These are phyloP conservation scores for Hemitrygon akajei DNA, from an alignment of 2,797 vertebrate species.

Conservation along the genomic window DNA sequence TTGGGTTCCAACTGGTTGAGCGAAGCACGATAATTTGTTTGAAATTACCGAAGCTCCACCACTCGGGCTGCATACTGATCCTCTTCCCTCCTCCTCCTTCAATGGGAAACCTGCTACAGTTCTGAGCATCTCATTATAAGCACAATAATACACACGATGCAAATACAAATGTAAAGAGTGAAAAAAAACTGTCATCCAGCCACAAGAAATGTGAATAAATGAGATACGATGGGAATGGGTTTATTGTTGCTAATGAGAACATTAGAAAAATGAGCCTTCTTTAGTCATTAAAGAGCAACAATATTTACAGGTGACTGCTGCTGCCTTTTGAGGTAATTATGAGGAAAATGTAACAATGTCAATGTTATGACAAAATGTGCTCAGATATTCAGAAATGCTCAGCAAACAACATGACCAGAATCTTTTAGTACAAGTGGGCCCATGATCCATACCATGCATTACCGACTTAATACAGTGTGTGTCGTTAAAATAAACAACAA, in stretches of 20 bases:
- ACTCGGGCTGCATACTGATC: not conserved
- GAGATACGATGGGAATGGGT: not conserved
- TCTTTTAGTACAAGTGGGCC: not conserved
- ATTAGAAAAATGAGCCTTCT: not conserved
- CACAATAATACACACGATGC: no score
- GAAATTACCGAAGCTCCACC: not conserved
- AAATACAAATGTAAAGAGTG: not conserved
- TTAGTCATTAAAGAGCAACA: not conserved
- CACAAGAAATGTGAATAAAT: not conserved
- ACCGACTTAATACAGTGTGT: not conserved
- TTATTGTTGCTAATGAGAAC: slow-evolving; percentile 1
- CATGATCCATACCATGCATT: not conserved
- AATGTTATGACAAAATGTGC: slow-evolving; percentile 24
- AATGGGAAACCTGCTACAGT: not conserved
- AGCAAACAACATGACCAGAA: not conserved
- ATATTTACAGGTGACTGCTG: slow-evolving; percentile 2
- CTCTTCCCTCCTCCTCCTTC: not conserved
- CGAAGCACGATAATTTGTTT: not conserved
- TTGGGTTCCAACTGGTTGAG: not conserved
- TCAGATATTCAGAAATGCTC: not conserved
- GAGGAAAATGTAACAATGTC: not conserved
- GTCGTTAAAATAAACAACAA: no score
- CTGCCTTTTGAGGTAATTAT: not conserved
- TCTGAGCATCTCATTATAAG: not conserved
- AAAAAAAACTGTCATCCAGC: not conserved